Evolutionary conservation across 2,888 invertebrate genomes (phyloP), one percentile per base, ranked within the genome.

Genomic region (Zaprionus lineosus): DNA sequence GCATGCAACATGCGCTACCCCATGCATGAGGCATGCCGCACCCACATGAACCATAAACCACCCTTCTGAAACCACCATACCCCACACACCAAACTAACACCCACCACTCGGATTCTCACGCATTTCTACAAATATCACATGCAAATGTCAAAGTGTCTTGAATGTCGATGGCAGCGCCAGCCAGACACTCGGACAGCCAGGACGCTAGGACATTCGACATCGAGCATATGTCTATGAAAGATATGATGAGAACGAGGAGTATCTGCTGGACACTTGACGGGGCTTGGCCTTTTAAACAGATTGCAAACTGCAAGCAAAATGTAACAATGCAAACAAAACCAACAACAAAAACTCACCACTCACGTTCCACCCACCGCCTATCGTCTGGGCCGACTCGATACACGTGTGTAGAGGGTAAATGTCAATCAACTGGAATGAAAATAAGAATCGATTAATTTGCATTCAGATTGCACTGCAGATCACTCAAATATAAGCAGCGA

Each of bases 1-100:
- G 83, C 82, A 78, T 78, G 76, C 86, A 79, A 60, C 78, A 78
- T 85, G 78, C 78, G 78, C 78, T 83, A 85, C 86, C 83, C 79
- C 85, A 67, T 71, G 62, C 63, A 78, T 82, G 74, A 69, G 83
- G 71, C 82, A 77, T 64, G 39, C 63, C 34, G 44, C 53, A 39
- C 36, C 19, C 31, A 7, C 44, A 16, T n/a, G 48, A 19, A 8
- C 14, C 5, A 26, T 1, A 0, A n/a, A 12, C 19, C 47, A 5
- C 19, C 43, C 8, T n/a, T n/a, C n/a, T n/a, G n/a, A n/a, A n/a
- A n/a, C n/a, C n/a, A n/a, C n/a, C n/a, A 40, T 43, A 33, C 29
- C 18, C 6, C 1, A 6, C n/a, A 33, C 33, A 33, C 15, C 6
- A 8, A 11, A 8, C 12, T n/a, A n/a, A n/a, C 19, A 7, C 7